A percentile compares a stretch with the other conserved stretches of the same genome.
Conservation (phyloP, 2,113 vertebrate species). For the Seriola quinqueradiata region DNA sequence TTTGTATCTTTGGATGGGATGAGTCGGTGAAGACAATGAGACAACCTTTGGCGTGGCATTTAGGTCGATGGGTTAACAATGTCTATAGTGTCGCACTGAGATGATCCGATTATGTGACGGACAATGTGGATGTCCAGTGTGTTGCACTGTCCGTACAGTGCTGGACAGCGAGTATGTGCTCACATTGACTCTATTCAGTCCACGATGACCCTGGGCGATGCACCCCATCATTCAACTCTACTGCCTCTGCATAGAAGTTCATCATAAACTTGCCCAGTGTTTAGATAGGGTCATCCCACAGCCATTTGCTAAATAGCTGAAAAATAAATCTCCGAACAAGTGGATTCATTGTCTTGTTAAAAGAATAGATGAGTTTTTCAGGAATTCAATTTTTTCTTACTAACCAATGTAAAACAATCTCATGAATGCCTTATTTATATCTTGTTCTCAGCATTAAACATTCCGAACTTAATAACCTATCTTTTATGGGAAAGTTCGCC, state of each 20-base stretch:
- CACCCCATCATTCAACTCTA: constrained; percentile 54
- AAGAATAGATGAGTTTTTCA: background rate
- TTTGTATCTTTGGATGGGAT: constrained; percentile 70
- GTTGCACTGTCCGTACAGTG: constrained; percentile 34
- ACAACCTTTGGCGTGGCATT: constrained; percentile 68
- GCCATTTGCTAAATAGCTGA: constrained; percentile 24
- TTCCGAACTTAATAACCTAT: constrained; percentile 7
- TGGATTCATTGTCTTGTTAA: constrained; percentile 2
- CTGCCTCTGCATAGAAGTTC: constrained; percentile 27
- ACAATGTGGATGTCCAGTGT: constrained; percentile 46
- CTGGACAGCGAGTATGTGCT: constrained; percentile 28
- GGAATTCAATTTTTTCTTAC: background rate
- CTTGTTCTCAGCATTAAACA: background rate
- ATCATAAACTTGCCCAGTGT: constrained; percentile 49
- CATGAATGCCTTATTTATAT: constrained; percentile 14
- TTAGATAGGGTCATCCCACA: constrained; percentile 46
- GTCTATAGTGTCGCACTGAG: constrained; percentile 60
- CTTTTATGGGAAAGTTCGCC: background rate
- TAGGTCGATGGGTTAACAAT: constrained; percentile 66
- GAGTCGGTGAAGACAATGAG: constrained; percentile 63
- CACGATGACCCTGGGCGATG: constrained; percentile 10
- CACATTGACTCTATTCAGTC: constrained; percentile 41
- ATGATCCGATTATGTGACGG: constrained; percentile 52
- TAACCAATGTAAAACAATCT: background rate
- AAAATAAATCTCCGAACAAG: constrained; percentile 34